Percentiles rank a stretch among this genome's conserved stretches.
phyloP scores from a whole-genome alignment of 2,888 invertebrate genomes.

The Perizoma flavofasciatum region DNA sequence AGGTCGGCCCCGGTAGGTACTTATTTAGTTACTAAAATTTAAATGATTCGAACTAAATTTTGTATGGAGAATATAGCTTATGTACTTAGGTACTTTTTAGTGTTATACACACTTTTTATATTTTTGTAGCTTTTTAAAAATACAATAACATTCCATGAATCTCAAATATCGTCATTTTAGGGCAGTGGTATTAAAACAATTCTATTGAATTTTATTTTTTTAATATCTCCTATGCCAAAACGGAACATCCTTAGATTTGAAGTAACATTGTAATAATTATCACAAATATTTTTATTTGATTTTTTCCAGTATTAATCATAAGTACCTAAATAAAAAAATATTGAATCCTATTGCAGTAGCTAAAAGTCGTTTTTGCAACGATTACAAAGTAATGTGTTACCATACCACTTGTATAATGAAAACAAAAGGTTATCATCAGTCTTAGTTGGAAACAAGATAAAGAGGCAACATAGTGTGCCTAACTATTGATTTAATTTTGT shows the following conservation, averaged over 20 bases:
- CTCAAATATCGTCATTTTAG: not conserved
- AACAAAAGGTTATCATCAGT: slow-evolving; percentile 19
- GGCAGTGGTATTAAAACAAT: not conserved
- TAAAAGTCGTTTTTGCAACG: too few relatives aligned
- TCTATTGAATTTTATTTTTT: not conserved
- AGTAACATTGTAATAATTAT: too few relatives aligned
- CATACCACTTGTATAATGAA: not conserved
- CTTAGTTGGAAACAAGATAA: slow-evolving; percentile 3
- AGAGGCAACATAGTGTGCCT: not conserved
- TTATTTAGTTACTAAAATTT: too few relatives aligned
- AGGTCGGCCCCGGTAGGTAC: too few relatives aligned
- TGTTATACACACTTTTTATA: slow-evolving; percentile 12
- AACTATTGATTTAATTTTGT: not conserved
- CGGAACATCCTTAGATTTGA: too few relatives aligned
- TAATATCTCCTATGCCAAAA: too few relatives aligned
- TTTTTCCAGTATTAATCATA: too few relatives aligned
- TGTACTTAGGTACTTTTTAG: too few relatives aligned
- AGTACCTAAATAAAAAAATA: too few relatives aligned
- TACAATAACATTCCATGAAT: slow-evolving; percentile 36
- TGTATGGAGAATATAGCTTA: slow-evolving; percentile 8
- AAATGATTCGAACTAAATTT: not conserved
- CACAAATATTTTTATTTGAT: too few relatives aligned
- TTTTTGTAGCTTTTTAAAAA: slow-evolving; percentile 28
- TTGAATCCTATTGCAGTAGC: too few relatives aligned
- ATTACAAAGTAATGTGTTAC: too few relatives aligned